Percentiles rank a stretch among this genome's conserved stretches.
Conservation (phyloP, 2,797 vertebrate species). For the Acanthopagrus latus region DNA sequence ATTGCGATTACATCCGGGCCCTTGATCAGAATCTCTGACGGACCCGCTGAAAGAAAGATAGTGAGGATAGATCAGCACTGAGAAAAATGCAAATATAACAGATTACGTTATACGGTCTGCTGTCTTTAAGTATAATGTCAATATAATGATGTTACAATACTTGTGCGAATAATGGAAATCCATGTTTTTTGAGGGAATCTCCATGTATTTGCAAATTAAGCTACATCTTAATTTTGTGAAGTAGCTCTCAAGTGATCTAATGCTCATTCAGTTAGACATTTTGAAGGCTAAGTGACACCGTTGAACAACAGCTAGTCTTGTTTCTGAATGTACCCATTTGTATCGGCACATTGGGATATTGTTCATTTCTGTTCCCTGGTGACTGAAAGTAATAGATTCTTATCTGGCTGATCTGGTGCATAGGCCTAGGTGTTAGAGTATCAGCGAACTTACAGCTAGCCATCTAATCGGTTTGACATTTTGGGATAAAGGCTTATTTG, state of each 20-base stretch:
- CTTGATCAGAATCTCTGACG: slow-evolving; percentile 48
- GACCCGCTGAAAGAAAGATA: slow-evolving; percentile 55
- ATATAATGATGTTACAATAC: background rate
- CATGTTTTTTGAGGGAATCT: background rate
- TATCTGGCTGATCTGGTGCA: background rate
- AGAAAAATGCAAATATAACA: background rate
- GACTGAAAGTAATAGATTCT: background rate
- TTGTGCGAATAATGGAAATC: background rate
- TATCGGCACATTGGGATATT: too few relatives aligned
- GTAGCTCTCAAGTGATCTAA: background rate
- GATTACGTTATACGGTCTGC: background rate
- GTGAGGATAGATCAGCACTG: background rate
- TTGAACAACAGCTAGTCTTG: too few relatives aligned
- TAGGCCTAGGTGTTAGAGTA: background rate
- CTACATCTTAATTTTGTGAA: background rate
- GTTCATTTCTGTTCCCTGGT: background rate
- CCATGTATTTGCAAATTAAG: background rate
- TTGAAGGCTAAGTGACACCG: too few relatives aligned
- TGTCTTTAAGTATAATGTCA: background rate
- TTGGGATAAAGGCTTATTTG: background rate
- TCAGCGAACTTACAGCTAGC: background rate
- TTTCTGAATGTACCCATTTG: too few relatives aligned
- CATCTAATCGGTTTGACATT: background rate
- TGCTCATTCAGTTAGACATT: too few relatives aligned
- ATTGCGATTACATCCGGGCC: slow-evolving; percentile 38